These are phyloP conservation scores for Taeniopygia guttata DNA, from an alignment of 2,797 vertebrate species.

Conservation along the genomic window DNA sequence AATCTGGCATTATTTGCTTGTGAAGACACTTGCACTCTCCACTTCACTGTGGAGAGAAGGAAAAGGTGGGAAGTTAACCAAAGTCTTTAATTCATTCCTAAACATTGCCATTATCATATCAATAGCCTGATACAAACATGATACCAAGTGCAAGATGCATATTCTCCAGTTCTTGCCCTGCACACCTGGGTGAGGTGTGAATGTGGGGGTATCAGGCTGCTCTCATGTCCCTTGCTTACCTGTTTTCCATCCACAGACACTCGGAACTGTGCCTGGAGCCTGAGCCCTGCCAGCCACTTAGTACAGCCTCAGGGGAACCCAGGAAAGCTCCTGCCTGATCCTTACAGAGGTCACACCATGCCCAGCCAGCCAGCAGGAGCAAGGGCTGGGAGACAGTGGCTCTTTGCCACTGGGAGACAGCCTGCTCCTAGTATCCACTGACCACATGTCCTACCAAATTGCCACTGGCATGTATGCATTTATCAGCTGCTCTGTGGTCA, in stretches of 20 bases:
- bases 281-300: rapidly evolving
- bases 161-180: neutral
- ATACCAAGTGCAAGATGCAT: neutral
- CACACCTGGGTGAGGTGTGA: rapidly evolving
- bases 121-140: rapidly evolving
- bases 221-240: rapidly evolving
- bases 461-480: neutral
- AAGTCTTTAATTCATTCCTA: neutral
- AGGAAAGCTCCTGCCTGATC: neutral
- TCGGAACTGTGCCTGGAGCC: rapidly evolving
- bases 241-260: neutral
- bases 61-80: neutral
- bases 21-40: neutral
- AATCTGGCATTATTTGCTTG: neutral
- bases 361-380: neutral
- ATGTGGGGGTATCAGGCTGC: rapidly evolving
- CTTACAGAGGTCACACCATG: rapidly evolving
- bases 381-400: too few relatives aligned
- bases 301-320: rapidly evolving
- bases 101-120: neutral
- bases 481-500: neutral
- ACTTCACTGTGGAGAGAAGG: neutral
- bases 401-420: neutral
- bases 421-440: neutral
- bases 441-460: neutral